Conservation (phyloP, 2,797 vertebrate genomes). For the Decapterus maruadsi region DNA sequence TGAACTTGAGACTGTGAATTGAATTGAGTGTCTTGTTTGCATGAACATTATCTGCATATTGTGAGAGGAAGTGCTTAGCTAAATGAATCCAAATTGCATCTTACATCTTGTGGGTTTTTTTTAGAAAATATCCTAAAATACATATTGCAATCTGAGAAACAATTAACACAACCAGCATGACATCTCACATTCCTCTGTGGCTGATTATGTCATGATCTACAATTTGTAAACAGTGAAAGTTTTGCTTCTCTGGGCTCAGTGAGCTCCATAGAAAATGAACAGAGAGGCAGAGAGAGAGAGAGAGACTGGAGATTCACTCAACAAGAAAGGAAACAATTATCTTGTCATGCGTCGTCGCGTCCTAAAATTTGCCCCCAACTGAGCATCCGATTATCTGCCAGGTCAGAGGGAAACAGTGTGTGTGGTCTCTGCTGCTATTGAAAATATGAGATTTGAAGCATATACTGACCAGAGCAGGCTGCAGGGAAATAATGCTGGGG, state of each 20-base stretch:
- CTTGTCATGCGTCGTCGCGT: slow-evolving; percentile 39
- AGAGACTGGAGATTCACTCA: slow-evolving; percentile 25
- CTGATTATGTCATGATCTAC: background rate
- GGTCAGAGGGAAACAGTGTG: slow-evolving; percentile 38
- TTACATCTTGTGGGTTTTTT: background rate
- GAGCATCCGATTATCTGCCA: slow-evolving; percentile 47
- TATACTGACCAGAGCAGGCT: background rate
- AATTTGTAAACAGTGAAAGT: background rate
- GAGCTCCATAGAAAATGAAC: background rate
- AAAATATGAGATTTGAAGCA: background rate
- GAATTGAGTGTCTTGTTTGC: background rate
- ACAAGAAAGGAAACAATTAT: slow-evolving; percentile 59
- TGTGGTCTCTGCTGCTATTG: slow-evolving; percentile 58
- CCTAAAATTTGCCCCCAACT: slow-evolving; percentile 37
- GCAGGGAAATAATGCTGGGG: background rate
- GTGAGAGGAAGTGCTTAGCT: background rate
- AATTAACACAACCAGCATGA: background rate
- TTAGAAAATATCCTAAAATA: background rate
- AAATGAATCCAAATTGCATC: background rate
- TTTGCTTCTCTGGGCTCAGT: background rate
- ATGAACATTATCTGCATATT: background rate
- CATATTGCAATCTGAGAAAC: background rate
- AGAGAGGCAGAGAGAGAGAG: background rate
- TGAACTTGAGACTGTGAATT: background rate
- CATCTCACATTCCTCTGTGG: too few relatives aligned